Conservation (phyloP, 2,888 invertebrate genomes). For the Pyrgus malvae region DNA sequence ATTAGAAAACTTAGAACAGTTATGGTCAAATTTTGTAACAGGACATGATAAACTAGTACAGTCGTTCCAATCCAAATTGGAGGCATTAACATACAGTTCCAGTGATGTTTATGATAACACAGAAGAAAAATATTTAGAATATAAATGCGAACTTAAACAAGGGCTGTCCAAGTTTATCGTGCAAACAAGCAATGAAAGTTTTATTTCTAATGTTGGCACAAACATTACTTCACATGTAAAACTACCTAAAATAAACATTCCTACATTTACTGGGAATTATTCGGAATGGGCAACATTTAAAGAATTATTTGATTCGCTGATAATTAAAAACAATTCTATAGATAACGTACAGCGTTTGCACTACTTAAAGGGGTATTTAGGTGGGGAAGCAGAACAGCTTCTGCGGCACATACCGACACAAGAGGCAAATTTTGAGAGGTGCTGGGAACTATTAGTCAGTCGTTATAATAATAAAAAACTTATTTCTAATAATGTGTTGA, state of each 20-base stretch:
- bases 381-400: slow-evolving; percentile 6
- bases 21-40: not conserved
- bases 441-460: not conserved
- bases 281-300: slow-evolving; percentile 27
- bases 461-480: not conserved
- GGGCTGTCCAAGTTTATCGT: not conserved
- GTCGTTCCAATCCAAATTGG: not conserved
- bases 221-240: not conserved
- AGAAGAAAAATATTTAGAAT: not conserved
- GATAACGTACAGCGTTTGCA: not conserved
- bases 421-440: not conserved
- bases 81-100: not conserved
- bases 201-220: too few species aligned
- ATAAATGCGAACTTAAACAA: not conserved
- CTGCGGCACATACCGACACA: slow-evolving; percentile 3
- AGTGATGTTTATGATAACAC: not conserved
- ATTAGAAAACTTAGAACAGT: not conserved
- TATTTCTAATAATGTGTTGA: not conserved
- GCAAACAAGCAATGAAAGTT: too few species aligned
- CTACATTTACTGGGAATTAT: slow-evolving; percentile 26
- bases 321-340: slow-evolving; percentile 9
- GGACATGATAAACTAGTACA: not conserved
- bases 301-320: slow-evolving; percentile 28
- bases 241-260: slow-evolving; percentile 25
- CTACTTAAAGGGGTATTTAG: not conserved